A percentile compares a stretch with the other conserved stretches of the same genome.
phyloP scores from a whole-genome alignment of 2,888 invertebrate species.

The Dryomyza anilis region DNA sequence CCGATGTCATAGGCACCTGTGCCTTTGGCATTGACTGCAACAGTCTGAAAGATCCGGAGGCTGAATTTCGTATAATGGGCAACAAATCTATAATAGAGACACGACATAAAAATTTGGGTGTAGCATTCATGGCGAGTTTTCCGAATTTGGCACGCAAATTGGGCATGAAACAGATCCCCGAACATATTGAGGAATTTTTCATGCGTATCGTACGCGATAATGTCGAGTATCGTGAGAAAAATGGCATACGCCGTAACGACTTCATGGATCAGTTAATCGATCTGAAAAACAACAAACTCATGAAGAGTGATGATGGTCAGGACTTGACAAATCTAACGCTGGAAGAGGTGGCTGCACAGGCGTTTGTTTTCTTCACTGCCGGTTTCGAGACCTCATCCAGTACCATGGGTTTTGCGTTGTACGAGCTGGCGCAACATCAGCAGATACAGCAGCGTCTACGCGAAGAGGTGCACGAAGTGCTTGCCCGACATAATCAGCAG shows the following conservation, averaged over 20 bases:
- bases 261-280: conserved; percentile 61
- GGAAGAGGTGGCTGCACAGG: conserved; percentile 64
- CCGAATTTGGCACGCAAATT: conserved; percentile 31
- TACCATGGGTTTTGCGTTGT: conserved; percentile 62
- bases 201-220: conserved; percentile 58
- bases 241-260: conserved; percentile 55
- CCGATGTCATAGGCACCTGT: conserved; percentile 62
- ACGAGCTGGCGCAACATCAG: conserved; percentile 62
- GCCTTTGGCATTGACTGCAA: conserved; percentile 62
- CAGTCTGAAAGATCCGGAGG: conserved; percentile 54
- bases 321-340: conserved; percentile 44
- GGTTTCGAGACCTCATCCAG: conserved; percentile 65
- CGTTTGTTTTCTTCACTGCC: conserved; percentile 64
- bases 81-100: conserved; percentile 33
- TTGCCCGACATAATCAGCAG: conserved; percentile 39
- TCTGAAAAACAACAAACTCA: conserved; percentile 45
- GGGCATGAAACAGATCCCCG: conserved; percentile 30
- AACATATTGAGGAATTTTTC: conserved; percentile 39
- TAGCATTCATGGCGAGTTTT: conserved; percentile 29
- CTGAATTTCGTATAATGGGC: conserved; percentile 53
- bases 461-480: conserved; percentile 55
- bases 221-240: conserved; percentile 50
- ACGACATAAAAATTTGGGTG: conserved; percentile 27
- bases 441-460: conserved; percentile 61
- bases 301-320: conserved; percentile 39